Percentiles rank a stretch among this genome's conserved stretches.
Conservation (phyloP, 2,797 vertebrate genomes). For the Amniataba percoides region DNA sequence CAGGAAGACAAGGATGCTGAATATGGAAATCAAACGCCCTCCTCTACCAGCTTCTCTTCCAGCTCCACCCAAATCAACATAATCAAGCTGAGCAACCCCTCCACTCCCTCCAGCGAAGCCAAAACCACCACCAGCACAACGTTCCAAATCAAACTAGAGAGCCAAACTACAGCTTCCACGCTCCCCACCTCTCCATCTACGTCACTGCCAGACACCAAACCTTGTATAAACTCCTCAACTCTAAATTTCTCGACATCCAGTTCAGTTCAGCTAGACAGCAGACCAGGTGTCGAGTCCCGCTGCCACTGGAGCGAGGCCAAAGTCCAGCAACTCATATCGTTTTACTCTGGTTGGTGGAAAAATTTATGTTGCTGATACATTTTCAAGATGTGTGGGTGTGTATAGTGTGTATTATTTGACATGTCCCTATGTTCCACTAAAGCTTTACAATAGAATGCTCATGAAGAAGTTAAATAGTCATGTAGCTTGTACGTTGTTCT, state of each 20-base stretch:
- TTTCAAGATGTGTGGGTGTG: background rate
- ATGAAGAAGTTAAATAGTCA: background rate
- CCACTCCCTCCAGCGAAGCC: background rate
- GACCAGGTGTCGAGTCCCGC: constrained; percentile 34
- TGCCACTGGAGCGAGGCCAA: constrained; percentile 74
- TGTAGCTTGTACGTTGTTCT: background rate
- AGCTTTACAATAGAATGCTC: background rate
- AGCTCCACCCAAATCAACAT: constrained; percentile 34
- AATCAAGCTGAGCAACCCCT: background rate
- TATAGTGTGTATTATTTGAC: background rate
- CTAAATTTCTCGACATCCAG: background rate
- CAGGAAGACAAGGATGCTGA: constrained; percentile 47
- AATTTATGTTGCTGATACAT: background rate
- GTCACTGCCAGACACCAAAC: constrained; percentile 30
- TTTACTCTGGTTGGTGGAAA: constrained; percentile 67
- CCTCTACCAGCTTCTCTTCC: constrained; percentile 50
- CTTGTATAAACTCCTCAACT: background rate
- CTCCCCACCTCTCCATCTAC: constrained; percentile 27
- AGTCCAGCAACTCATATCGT: constrained; percentile 73
- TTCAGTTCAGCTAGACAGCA: constrained; percentile 27
- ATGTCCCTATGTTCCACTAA: too few relatives aligned
- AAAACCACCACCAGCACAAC: background rate
- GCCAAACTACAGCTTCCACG: background rate
- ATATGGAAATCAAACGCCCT: background rate
- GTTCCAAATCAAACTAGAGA: constrained; percentile 9